phyloP scores from a whole-genome alignment of 2,888 invertebrate species.

The Zele albiditarsus region DNA sequence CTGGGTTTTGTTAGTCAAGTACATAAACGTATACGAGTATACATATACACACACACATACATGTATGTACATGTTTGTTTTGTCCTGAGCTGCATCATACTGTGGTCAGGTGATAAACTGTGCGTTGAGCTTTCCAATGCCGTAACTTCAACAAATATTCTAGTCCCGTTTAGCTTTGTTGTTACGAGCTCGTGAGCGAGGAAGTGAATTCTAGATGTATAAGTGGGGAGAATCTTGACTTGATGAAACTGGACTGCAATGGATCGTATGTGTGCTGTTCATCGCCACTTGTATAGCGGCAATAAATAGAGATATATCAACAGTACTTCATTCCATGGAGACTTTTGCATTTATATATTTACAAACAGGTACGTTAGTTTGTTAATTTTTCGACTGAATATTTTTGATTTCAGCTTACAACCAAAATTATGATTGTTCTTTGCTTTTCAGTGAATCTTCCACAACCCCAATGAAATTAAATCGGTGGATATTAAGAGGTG shows the following conservation, averaged over 20 bases:
- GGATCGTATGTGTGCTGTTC: conserved; percentile 47
- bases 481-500: too few species aligned
- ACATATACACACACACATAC: conserved; percentile 14
- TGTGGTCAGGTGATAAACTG: conserved; percentile 31
- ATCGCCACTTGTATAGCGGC: too few species aligned
- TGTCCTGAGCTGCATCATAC: not conserved
- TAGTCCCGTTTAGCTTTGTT: conserved; percentile 47
- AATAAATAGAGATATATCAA: too few species aligned
- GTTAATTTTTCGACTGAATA: too few species aligned
- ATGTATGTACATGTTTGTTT: not conserved
- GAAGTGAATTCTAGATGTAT: not conserved
- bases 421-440: too few species aligned
- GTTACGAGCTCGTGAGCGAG: conserved; percentile 13
- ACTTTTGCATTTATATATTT: too few species aligned
- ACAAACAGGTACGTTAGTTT: too few species aligned
- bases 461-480: too few species aligned
- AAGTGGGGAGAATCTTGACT: too few species aligned
- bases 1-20: not conserved
- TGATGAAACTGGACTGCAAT: conserved; percentile 5
- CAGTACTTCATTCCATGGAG: too few species aligned
- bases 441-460: too few species aligned
- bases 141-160: conserved; percentile 51
- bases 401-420: too few species aligned
- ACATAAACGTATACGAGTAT: not conserved
- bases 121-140: conserved; percentile 13